Conservation (phyloP, 1,140 invertebrate species). For the Linepithema humile region DNA sequence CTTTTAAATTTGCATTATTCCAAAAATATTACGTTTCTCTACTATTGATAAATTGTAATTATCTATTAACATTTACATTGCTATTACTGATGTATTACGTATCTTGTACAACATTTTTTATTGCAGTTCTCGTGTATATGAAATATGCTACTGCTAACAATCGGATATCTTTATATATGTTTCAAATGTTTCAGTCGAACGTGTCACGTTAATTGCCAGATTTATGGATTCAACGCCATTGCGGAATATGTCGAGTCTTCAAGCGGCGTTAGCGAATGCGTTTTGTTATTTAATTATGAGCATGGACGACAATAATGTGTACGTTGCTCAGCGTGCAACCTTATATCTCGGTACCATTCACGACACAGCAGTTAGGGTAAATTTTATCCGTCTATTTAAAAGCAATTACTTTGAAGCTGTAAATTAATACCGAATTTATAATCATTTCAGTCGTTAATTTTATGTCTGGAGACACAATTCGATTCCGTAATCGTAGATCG, state of each 20-base stretch:
- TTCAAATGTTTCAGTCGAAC: conserved; percentile 89
- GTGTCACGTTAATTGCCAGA: conserved; percentile 95
- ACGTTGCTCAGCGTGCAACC: conserved; percentile 96
- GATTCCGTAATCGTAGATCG: conserved; percentile 97
- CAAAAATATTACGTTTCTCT: too few species aligned
- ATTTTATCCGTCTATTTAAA: conserved; percentile 62
- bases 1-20: too few species aligned
- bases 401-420: neutral
- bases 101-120: too few species aligned
- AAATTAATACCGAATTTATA: conserved; percentile 38
- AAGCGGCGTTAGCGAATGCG: conserved; percentile 97
- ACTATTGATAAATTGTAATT: too few species aligned
- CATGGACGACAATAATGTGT: conserved; percentile 97
- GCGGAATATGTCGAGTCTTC: conserved; percentile 92
- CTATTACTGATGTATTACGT: too few species aligned
- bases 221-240: conserved; percentile 96
- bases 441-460: conserved; percentile 89
- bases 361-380: conserved; percentile 91
- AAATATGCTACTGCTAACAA: too few species aligned
- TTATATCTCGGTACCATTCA: conserved; percentile 97
- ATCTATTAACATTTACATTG: too few species aligned
- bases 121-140: too few species aligned
- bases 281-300: conserved; percentile 98
- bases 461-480: conserved; percentile 96
- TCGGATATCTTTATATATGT: too few species aligned